Percentiles rank a stretch among this genome's conserved stretches.
Conservation (phyloP, 2,888 invertebrate species). For the Hemithea aestivaria region DNA sequence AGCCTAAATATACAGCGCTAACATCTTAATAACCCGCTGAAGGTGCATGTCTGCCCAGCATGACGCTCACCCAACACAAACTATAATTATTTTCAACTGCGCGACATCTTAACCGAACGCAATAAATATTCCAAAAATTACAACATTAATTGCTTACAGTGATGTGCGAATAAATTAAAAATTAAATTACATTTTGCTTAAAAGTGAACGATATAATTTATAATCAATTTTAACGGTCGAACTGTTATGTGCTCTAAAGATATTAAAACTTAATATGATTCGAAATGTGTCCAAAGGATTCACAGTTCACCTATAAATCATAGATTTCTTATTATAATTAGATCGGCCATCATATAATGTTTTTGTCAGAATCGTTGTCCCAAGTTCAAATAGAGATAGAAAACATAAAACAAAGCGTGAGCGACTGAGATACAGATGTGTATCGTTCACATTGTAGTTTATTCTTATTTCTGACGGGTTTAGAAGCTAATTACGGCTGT, state of each 20-base stretch:
- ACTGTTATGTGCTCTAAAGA: constrained; percentile 18
- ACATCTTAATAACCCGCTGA: constrained; percentile 72
- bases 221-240: constrained; percentile 30
- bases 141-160: constrained; percentile 45
- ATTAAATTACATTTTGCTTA: constrained; percentile 33
- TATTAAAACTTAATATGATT: constrained; percentile 23
- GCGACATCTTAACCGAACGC: constrained; percentile 63
- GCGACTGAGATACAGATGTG: too few relatives aligned
- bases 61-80: constrained; percentile 56
- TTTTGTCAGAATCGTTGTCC: too few relatives aligned
- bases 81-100: constrained; percentile 66
- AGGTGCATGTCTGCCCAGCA: constrained; percentile 69
- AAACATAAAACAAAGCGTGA: too few relatives aligned
- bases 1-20: constrained; percentile 31
- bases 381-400: too few relatives aligned
- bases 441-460: too few relatives aligned
- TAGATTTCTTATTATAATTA: too few relatives aligned
- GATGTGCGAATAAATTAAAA: constrained; percentile 43
- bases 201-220: constrained; percentile 30
- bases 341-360: too few relatives aligned
- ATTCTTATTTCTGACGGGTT: too few relatives aligned
- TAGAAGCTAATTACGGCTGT: too few relatives aligned
- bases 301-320: constrained; percentile 36
- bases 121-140: constrained; percentile 48
- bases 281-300: constrained; percentile 22